Conservation (phyloP, 1,140 invertebrate genomes). For the Hylaeus volcanicus region DNA sequence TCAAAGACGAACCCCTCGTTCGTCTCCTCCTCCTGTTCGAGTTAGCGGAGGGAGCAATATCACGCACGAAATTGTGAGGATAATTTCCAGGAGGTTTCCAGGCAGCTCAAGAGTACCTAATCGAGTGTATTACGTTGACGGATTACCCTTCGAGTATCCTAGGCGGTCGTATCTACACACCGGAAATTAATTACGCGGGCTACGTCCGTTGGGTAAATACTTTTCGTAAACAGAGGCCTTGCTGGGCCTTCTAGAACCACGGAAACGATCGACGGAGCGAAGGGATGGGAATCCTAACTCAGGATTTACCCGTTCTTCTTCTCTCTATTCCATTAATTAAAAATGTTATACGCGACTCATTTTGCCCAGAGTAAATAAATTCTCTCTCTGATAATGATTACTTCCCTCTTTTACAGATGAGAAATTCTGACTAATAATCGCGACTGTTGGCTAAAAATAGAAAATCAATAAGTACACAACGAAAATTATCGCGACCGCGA, state of each 20-base stretch:
- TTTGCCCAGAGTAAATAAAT: too few species aligned
- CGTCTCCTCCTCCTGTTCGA: background rate
- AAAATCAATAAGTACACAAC: constrained; percentile 1
- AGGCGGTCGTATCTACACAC: background rate
- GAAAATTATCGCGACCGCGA: background rate
- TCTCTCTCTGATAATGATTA: background rate
- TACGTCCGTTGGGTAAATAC: constrained; percentile 41
- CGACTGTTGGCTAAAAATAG: background rate
- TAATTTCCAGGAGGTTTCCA: constrained; percentile 13
- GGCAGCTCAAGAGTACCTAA: background rate
- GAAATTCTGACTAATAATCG: constrained; percentile 3
- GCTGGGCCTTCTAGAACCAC: background rate
- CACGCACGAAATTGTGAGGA: background rate
- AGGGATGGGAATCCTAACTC: too few species aligned
- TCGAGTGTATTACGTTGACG: constrained; percentile 24
- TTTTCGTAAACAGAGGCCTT: constrained; percentile 27
- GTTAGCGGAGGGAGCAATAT: background rate
- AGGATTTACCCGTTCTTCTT: too few species aligned
- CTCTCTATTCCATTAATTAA: too few species aligned
- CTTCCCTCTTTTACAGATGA: background rate
- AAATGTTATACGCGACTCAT: too few species aligned
- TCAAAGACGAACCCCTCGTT: too few species aligned
- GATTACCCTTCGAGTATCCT: constrained; percentile 38
- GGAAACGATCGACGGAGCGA: background rate
- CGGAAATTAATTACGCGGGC: constrained; percentile 54